phyloP scores from a whole-genome alignment of 2,888 invertebrate species.

The Encarsia formosa region DNA sequence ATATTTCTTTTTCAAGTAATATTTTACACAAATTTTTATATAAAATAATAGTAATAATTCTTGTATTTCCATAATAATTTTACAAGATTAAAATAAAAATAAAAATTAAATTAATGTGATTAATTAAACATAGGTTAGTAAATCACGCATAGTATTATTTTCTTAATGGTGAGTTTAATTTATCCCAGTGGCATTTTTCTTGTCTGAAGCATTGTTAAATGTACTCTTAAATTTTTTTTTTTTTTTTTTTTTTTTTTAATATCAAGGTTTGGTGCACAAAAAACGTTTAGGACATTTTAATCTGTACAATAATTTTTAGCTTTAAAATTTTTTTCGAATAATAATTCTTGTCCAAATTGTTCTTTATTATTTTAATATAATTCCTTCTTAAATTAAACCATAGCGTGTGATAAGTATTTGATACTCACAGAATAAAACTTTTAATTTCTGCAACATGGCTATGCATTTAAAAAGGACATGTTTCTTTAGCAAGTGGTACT shows the following conservation, averaged over 20 bases:
- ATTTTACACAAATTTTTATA: conserved; percentile 10
- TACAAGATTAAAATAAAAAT: conserved; percentile 12
- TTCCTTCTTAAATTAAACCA: too few relatives aligned
- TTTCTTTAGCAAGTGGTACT: conserved; percentile 16
- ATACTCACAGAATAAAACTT: too few relatives aligned
- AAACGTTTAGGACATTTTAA: conserved; percentile 31
- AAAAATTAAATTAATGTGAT: conserved; percentile 21
- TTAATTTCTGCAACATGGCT: conserved; percentile 12
- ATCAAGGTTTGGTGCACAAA: conserved; percentile 31
- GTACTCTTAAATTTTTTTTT: conserved; percentile 24
- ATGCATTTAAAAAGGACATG: conserved; percentile 16
- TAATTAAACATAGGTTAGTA: conserved; percentile 31
- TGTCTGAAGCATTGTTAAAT: conserved; percentile 31
- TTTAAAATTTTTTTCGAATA: not conserved
- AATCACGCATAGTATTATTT: conserved; percentile 33
- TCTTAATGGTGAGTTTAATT: conserved; percentile 31
- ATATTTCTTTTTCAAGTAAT: conserved; percentile 15
- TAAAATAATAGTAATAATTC: conserved; percentile 11
- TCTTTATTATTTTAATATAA: too few relatives aligned
- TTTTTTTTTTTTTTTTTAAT: not conserved
- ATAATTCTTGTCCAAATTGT: not conserved
- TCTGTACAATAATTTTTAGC: conserved; percentile 32
- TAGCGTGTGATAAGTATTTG: too few relatives aligned
- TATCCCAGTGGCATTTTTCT: conserved; percentile 25
- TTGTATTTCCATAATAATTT: conserved; percentile 12